Base-by-base conservation (phyloP, 2,888 invertebrate genomes). In the Thecophora atra region DNA sequence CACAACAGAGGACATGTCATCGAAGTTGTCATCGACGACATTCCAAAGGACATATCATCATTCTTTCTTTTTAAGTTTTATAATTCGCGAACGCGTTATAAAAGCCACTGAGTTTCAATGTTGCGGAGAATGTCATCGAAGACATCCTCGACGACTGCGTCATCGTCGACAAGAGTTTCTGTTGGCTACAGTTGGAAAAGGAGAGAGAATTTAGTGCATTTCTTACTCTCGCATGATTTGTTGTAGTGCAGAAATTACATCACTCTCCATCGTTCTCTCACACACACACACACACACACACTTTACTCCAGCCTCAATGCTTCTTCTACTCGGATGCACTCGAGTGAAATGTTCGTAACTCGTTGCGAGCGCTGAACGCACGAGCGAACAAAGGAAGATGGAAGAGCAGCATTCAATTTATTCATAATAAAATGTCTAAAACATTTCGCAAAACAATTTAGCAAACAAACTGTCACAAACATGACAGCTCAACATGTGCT, bases 401-500 rank as follows among this genome's bases (percentile, higher is more conserved):
- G 63, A n/a, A n/a, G n/a, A 52, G 37, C 75, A 76, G 74, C 77
- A 72, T 68, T 75, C 72, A 70, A 75, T 75, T 75, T 74, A 74
- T 73, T 75, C 77, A 79, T 75, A 77, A 77, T 77, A 78, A 79
- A 77, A 78, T 80, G 81, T 82, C 81, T 79, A 78, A 80, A 81
- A 78, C 82, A 81, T 81, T 80, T 82, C 79, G 78, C 79, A 80
- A 80, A 78, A 81, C 80, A 81, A 81, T 81, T 81, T 81, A 81
- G 81, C 82, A 82, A 80, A 81, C 81, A 81, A 82, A 82, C 81
- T 81, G 81, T 81, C 81, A 80, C 80, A 82, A 81, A 81, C 81
- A 81, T 82, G 82, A 82, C 82, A 81, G 79, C 80, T 79, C 78
- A 75, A 76, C 75, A 73, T 76, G 74, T 70, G 76, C 67, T 73